Conservation (phyloP, 1,140 invertebrate genomes). For the Cyrtorhinus lividipennis region DNA sequence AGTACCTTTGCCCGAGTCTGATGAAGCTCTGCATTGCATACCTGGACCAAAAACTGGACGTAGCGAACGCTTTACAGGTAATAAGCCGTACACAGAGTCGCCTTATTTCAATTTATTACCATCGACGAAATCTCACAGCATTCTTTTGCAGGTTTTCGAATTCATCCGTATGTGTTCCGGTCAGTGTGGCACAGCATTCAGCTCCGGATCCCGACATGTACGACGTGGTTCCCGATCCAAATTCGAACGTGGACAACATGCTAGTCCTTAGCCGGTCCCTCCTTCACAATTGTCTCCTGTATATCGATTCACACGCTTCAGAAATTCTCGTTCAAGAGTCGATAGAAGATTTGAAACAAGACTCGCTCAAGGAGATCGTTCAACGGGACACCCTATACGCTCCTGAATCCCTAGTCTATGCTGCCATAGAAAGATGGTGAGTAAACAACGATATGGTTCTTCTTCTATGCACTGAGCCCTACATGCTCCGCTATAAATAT, state of each 20-base stretch:
- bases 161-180: conserved; percentile 32
- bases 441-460: too few relatives aligned
- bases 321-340: conserved; percentile 44
- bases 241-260: conserved; percentile 31
- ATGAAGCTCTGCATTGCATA: conserved; percentile 43
- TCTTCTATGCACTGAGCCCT: too few relatives aligned
- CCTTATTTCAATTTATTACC: too few relatives aligned
- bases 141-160: conserved; percentile 34
- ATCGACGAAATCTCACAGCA: too few relatives aligned
- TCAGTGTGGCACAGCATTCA: background rate
- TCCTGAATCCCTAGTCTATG: conserved; percentile 39
- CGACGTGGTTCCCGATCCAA: conserved; percentile 29
- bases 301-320: conserved; percentile 40
- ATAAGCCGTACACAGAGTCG: too few relatives aligned
- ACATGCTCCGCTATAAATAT: too few relatives aligned
- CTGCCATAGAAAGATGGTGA: conserved; percentile 46
- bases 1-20: conserved; percentile 47
- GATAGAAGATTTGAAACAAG: conserved; percentile 45
- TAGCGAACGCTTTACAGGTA: conserved; percentile 33
- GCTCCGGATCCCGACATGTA: background rate
- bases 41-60: conserved; percentile 35
- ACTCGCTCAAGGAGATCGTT: conserved; percentile 42
- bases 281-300: conserved; percentile 32
- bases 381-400: conserved; percentile 42
- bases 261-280: conserved; percentile 39